Base-by-base conservation (phyloP, 2,113 vertebrate species). In the Dolichotis patagonum region DNA sequence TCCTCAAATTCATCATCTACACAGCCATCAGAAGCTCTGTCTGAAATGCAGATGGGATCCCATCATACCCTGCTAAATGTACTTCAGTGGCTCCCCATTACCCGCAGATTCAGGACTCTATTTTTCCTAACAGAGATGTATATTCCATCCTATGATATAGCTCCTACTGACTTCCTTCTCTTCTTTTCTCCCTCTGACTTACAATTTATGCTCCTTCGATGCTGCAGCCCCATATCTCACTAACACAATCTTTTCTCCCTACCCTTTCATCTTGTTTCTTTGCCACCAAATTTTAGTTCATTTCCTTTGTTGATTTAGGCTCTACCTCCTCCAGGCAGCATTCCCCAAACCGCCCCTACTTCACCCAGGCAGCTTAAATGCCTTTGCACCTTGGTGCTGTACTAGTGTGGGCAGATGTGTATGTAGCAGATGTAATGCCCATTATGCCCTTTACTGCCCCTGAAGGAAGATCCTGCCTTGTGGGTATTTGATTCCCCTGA, bases 391-490 rank as follows among this genome's bases (percentile, higher is more conserved):
- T 84, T 43, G 14, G 12, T 41, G 46, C 62, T 49, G 0, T 11
- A 7, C 24, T 9, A 7, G 8, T 58, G 60, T 60, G 32, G 69
- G 52, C 19, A 77, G 8, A 41, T 3, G 3, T 3, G 22, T 26
- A 11, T 0, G 0, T 32, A 12, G 73, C 38, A 43, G 28, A 86
- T 32, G 3, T 12, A 19, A 35, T 24, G 60, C 52, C 32, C 62
- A 1, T 35, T 49, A 41, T 7, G 35, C 2, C 7, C 35, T 24
- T 7, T 0, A 9, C 38, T 54, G 1, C 20, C 32, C 8, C n/a
- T n/a, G 30, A 11, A 77, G 35, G 9, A 22, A 62, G 24, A 67
- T 32, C 13, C 91, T 9, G 22, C n/a, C 56, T 75, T n/a, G 7
- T 41, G 77, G 1, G 2, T 32, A 28, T 77, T 62, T 63, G 28